phyloP scores from a whole-genome alignment of 2,113 vertebrate genomes.

The Perognathus longimembris region DNA sequence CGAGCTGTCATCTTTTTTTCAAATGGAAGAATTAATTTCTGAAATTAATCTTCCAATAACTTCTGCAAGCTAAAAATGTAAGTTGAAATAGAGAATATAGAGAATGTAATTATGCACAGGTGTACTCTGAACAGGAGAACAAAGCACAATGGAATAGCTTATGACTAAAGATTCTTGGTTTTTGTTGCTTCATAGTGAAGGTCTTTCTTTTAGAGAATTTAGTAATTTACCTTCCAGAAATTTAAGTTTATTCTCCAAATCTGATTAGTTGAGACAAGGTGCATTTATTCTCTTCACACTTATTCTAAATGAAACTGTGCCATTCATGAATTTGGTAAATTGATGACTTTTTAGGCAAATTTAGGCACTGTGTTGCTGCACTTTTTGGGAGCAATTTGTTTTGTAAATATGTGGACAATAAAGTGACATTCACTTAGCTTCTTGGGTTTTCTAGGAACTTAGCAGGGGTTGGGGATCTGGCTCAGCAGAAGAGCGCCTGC shows the following conservation, averaged over 20 bases:
- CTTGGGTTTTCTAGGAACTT: not conserved
- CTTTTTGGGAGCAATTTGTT: not conserved
- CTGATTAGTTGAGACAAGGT: not conserved
- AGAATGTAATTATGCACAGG: conserved; percentile 73
- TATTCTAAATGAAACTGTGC: not conserved
- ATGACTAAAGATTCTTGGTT: conserved; percentile 57
- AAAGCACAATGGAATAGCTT: conserved; percentile 19
- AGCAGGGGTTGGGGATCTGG: no score
- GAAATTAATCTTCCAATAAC: conserved; percentile 72
- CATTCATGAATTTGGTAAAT: not conserved
- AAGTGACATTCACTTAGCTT: not conserved
- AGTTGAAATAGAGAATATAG: conserved; percentile 73
- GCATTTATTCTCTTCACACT: not conserved
- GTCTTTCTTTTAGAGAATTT: not conserved
- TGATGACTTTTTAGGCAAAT: not conserved
- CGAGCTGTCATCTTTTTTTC: conserved; percentile 65
- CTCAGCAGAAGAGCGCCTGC: no score
- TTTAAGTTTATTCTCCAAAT: not conserved
- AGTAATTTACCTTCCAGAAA: not conserved
- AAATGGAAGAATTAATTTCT: conserved; percentile 71
- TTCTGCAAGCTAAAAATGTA: conserved; percentile 74
- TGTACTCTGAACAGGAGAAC: conserved; percentile 62
- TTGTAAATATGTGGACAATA: not conserved
- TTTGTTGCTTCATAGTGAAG: not conserved
- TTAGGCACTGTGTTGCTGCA: not conserved